A percentile compares a stretch with the other conserved stretches of the same genome.
These are phyloP conservation scores for Cecidostiba fungosa DNA, from an alignment of 2,888 invertebrate genomes.

Conservation along the genomic window DNA sequence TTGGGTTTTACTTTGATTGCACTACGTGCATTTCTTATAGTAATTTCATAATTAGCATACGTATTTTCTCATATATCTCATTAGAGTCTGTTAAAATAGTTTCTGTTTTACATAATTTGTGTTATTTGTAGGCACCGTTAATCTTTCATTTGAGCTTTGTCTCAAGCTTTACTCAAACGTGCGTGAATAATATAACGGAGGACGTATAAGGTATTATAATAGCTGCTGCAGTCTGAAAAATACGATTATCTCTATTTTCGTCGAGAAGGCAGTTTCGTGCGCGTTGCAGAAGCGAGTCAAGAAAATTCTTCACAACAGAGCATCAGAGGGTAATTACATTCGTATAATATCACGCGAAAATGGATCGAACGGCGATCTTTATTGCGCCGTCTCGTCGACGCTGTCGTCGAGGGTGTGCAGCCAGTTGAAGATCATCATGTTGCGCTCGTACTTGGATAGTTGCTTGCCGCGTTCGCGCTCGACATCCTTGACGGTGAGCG, in stretches of 20 bases:
- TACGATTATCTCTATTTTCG: conserved; percentile 4
- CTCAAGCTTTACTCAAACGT: not conserved
- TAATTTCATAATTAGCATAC: not conserved
- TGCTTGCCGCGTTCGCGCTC: conserved; percentile 92
- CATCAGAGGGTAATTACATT: too few relatives aligned
- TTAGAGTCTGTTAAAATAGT: not conserved
- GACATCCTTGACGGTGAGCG: conserved; percentile 89
- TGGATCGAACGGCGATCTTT: not conserved
- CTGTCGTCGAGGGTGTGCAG: conserved; percentile 92
- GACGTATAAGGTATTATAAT: not conserved
- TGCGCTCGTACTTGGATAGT: conserved; percentile 93
- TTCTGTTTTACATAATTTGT: not conserved
- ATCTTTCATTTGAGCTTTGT: conserved; percentile 1
- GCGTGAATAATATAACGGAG: not conserved
- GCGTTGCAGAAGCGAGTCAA: not conserved
- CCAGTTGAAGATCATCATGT: conserved; percentile 98
- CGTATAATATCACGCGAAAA: not conserved
- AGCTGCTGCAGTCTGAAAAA: not conserved
- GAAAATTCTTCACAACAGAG: conserved; percentile 2
- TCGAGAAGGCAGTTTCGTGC: conserved; percentile 26
- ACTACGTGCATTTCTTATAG: too few relatives aligned
- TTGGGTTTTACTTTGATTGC: too few relatives aligned
- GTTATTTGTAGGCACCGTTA: conserved; percentile 26
- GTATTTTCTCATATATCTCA: not conserved
- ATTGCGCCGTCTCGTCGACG: conserved; percentile 74